A percentile compares a stretch with the other conserved stretches of the same genome.
phyloP scores from a whole-genome alignment of 2,113 vertebrate species.

The Ardeotis arabs region DNA sequence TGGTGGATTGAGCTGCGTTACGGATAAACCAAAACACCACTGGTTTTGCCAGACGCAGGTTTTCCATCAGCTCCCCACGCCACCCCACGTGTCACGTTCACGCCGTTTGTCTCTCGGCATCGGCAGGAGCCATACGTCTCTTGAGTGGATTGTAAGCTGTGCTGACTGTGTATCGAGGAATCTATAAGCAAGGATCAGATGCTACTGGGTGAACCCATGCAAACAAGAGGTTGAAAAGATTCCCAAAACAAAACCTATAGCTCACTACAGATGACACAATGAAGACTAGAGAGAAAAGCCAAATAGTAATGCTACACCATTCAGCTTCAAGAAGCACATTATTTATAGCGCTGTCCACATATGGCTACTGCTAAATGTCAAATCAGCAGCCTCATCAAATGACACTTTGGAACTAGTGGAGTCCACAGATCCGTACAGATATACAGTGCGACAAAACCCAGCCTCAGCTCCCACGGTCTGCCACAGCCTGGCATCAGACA shows the following conservation, averaged over 20 bases:
- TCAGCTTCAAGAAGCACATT: conserved; percentile 79
- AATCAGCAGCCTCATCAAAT: conserved; percentile 76
- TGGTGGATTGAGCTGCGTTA: neutral
- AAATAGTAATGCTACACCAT: conserved; percentile 86
- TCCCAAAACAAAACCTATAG: conserved; percentile 92
- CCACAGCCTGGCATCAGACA: neutral
- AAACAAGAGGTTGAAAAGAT: conserved; percentile 85
- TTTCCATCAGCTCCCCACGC: neutral
- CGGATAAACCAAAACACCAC: neutral
- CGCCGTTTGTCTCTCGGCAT: neutral
- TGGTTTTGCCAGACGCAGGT: neutral
- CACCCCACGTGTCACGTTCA: neutral
- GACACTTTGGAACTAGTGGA: conserved; percentile 79
- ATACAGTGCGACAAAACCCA: conserved; percentile 51
- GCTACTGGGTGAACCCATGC: conserved; percentile 94
- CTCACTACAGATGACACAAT: conserved; percentile 96
- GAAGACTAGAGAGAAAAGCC: conserved; percentile 89
- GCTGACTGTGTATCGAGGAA: conserved; percentile 90
- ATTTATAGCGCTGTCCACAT: conserved; percentile 75
- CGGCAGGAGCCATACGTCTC: conserved; percentile 62
- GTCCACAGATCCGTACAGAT: conserved; percentile 83
- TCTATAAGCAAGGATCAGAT: conserved; percentile 82
- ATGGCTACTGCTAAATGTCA: conserved; percentile 81
- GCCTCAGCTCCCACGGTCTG: neutral
- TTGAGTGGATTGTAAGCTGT: conserved; percentile 86